Conservation (phyloP, 2,888 invertebrate species). For the Hemaris fuciformis region DNA sequence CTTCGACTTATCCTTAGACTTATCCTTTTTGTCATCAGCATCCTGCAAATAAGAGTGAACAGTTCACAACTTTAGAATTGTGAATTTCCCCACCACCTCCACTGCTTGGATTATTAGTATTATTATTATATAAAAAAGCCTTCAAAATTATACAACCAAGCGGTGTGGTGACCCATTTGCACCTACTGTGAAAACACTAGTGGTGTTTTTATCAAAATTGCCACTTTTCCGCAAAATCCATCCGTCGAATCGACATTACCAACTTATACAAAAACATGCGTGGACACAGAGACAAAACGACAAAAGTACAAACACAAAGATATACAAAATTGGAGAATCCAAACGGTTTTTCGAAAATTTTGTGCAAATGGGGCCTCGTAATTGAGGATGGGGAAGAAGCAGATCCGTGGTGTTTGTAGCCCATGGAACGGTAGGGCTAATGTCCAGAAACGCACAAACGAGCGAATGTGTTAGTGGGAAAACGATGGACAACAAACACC, state of each 20-base stretch:
- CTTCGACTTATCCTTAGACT: conserved; percentile 83
- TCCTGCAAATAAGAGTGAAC: conserved; percentile 71
- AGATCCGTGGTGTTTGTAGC: conserved; percentile 69
- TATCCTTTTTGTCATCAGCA: conserved; percentile 84
- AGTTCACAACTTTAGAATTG: conserved; percentile 53
- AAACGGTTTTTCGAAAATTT: conserved; percentile 52
- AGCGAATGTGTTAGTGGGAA: conserved; percentile 7
- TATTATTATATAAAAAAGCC: background rate
- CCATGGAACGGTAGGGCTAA: conserved; percentile 33
- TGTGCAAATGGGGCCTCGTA: conserved; percentile 78
- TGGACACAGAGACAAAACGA: conserved; percentile 75
- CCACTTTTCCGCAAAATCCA: conserved; percentile 2
- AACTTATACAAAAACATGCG: conserved; percentile 71
- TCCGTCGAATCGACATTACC: conserved; percentile 20
- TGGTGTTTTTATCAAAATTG: conserved; percentile 6
- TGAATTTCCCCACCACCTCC: conserved; percentile 62
- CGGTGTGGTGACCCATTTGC: conserved; percentile 76
- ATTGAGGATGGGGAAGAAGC: conserved; percentile 65
- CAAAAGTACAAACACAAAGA: conserved; percentile 48
- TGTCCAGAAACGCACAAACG: conserved; percentile 23
- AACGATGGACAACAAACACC: conserved; percentile 59
- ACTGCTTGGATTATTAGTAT: conserved; percentile 41
- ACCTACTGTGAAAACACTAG: conserved; percentile 28
- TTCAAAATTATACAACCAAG: conserved; percentile 44
- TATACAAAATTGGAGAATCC: conserved; percentile 44